phyloP scores from a whole-genome alignment of 2,888 invertebrate genomes.

The Onthophagus sagittarius region DNA sequence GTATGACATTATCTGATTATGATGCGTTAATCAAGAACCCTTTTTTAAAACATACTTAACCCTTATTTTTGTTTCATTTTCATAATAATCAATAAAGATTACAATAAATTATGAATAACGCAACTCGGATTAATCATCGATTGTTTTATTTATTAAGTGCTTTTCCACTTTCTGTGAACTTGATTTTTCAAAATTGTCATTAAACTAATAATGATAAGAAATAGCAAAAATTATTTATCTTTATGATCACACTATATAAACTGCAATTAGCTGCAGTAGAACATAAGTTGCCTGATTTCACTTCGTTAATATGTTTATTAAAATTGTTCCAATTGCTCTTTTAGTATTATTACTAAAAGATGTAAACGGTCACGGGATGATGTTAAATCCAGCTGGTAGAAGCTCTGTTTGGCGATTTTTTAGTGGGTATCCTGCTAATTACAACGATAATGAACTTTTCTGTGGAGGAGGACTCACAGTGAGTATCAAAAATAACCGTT shows the following conservation, averaged over 20 bases:
- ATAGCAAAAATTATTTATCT: neutral
- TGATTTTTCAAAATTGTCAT: neutral
- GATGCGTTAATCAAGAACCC: too few species aligned
- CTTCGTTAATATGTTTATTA: neutral
- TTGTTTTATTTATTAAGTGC: neutral
- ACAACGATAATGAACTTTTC: conserved; percentile 51
- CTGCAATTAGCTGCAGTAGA: neutral
- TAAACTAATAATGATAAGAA: neutral
- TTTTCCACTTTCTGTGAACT: neutral
- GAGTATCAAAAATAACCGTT: conserved; percentile 28
- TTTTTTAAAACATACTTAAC: neutral
- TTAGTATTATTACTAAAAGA: conserved; percentile 20
- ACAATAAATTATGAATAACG: neutral
- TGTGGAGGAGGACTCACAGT: conserved; percentile 53
- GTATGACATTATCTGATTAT: too few species aligned
- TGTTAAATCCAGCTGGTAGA: conserved; percentile 52
- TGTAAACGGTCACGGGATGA: conserved; percentile 50
- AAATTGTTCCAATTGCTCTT: neutral
- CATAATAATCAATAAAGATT: neutral
- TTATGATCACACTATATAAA: neutral
- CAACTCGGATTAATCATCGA: neutral
- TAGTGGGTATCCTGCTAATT: conserved; percentile 48
- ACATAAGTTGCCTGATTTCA: too few species aligned
- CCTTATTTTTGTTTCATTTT: neutral
- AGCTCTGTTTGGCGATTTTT: conserved; percentile 53